These are phyloP conservation scores for Chouioia cunea DNA, from an alignment of 2,888 invertebrate species.

Conservation along the genomic window DNA sequence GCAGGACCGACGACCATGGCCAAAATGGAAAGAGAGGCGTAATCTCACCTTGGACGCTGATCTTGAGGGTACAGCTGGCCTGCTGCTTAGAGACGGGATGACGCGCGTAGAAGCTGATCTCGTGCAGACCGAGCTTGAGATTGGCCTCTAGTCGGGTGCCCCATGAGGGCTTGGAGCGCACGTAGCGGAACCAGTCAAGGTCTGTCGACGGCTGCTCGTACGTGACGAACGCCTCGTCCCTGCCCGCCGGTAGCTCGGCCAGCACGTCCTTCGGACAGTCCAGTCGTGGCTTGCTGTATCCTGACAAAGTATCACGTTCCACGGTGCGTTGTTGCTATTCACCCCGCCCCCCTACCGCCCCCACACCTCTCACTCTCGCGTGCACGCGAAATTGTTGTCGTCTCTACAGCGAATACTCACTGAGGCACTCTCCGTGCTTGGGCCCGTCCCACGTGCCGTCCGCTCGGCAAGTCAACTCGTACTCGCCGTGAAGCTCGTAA, in stretches of 20 bases:
- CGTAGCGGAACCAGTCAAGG: slow-evolving; percentile 71
- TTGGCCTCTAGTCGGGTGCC: slow-evolving; percentile 70
- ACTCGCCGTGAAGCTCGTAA: slow-evolving; percentile 68
- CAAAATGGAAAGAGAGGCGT: no score
- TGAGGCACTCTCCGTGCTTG: slow-evolving; percentile 68
- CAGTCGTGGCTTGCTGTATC: slow-evolving; percentile 70
- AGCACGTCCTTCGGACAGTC: slow-evolving; percentile 71
- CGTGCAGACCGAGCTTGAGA: slow-evolving; percentile 69
- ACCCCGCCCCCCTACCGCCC: slow-evolving; percentile 13
- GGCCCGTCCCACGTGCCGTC: slow-evolving; percentile 69
- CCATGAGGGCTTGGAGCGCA: slow-evolving; percentile 70
- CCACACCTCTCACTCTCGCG: not conserved
- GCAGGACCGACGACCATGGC: no score
- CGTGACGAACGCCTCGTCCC: slow-evolving; percentile 68
- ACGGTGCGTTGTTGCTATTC: no score
- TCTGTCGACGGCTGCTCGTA: slow-evolving; percentile 71
- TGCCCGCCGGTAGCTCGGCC: slow-evolving; percentile 67
- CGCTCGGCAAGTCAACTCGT: slow-evolving; percentile 67
- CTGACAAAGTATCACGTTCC: slow-evolving; percentile 57
- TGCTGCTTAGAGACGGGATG: slow-evolving; percentile 70
- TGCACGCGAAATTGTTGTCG: not conserved
- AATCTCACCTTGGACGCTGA: slow-evolving; percentile 65
- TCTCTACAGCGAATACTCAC: slow-evolving; percentile 59
- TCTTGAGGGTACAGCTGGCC: slow-evolving; percentile 67
- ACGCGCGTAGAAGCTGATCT: slow-evolving; percentile 70